Evolutionary conservation across 2,888 invertebrate species (phyloP), one percentile per base, ranked within the genome.

Genomic region (Thecophora atra): DNA sequence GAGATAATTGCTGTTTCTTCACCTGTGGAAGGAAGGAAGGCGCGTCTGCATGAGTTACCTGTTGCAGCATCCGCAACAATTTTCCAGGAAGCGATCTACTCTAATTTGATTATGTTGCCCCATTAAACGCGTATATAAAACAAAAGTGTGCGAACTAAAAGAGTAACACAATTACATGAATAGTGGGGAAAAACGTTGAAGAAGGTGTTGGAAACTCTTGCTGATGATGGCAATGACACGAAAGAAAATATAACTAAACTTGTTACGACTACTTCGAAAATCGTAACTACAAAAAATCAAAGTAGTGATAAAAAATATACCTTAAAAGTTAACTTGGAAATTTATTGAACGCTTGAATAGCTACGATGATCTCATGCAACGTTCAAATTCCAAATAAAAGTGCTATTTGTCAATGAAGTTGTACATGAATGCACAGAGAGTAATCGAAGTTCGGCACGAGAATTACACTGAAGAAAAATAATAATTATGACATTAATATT

Each of bases 41-140:
- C 37, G 7, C 2, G 1, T 47, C 5, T 17, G 47, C n/a, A 8
- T n/a, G 6, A 47, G 8, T 47, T 5, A 0, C 13, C 47, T 47
- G 15, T 15, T 47, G 15, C 5, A 47, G 17, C 47, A 15, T n/a
- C 17, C 47, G 47, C 47, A n/a, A 15, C 3, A n/a, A 11, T 47
- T 47, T 47, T 47, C 47, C 47, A n/a, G 47, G 47, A 15, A n/a
- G 15, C 1, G 15, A 47, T 60, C 15, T n/a, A 17, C 24, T 60
- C 28, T 26, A 60, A 60, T 60, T 60, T 24, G 28, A 60, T 60
- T 60, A 60, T 26, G 60, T 26, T 60, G 60, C 28, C 28, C 28
- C 60, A 60, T 60, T 28, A 28, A 26, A 60, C 60, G n/a, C 8
- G 60, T 28, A 60, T 60, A 13, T 19, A 24, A 19, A 56, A 56